Percentiles rank a stretch among this genome's conserved stretches.
phyloP scores from a whole-genome alignment of 2,888 invertebrate species.

The Xestia ashworthii region DNA sequence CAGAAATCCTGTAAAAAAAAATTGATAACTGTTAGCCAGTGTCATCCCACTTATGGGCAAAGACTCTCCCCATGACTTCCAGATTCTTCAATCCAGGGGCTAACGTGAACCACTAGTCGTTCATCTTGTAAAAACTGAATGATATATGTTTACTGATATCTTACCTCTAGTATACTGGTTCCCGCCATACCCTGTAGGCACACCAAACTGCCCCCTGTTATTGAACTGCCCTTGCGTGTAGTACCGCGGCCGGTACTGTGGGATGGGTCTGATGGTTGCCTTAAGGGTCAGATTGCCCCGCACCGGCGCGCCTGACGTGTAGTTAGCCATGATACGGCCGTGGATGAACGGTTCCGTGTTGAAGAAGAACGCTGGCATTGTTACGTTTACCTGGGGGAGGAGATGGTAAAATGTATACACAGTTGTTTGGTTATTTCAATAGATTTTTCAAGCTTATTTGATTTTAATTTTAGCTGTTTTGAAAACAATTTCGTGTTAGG shows the following conservation, averaged over 20 bases:
- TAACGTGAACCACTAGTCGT: too few species aligned
- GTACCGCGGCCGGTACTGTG: conserved; percentile 89
- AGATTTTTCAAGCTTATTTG: neutral
- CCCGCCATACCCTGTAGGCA: conserved; percentile 68
- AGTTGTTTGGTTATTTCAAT: neutral
- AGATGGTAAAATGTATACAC: neutral
- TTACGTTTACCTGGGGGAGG: conserved; percentile 95
- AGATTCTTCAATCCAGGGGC: neutral
- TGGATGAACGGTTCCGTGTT: conserved; percentile 95
- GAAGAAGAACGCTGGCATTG: conserved; percentile 98
- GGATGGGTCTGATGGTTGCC: conserved; percentile 94
- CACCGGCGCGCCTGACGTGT: conserved; percentile 98
- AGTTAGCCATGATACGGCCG: conserved; percentile 98
- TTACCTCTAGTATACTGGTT: conserved; percentile 85
- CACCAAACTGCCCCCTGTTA: conserved; percentile 86
- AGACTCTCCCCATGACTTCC: neutral
- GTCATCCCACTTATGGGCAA: neutral
- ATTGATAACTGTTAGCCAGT: neutral
- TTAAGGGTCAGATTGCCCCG: conserved; percentile 96
- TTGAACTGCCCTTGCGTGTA: conserved; percentile 87
- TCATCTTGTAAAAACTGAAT: neutral
- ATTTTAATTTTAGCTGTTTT: neutral
- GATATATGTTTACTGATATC: neutral
- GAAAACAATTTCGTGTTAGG: neutral
- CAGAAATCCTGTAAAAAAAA: neutral